Evolutionary conservation across 2,888 invertebrate genomes (phyloP).

Genomic region (Stratiomys singularior): DNA sequence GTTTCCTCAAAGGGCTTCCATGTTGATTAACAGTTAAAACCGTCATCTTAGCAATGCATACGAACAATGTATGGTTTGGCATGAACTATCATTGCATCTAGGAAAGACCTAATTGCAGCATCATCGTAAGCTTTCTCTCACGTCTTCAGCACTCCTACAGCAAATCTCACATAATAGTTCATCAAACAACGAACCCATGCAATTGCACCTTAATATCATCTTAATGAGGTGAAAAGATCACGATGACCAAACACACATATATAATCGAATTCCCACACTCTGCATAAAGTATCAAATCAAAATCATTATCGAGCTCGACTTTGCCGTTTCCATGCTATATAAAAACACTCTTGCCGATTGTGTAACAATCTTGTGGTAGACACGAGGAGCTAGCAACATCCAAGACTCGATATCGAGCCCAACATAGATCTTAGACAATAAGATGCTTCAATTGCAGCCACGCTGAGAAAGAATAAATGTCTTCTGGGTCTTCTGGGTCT

Average conservation of each 20-base stretch:
- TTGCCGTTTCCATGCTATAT: conserved; percentile 18
- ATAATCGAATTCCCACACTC: conserved; percentile 49
- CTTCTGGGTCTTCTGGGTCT: too few species aligned
- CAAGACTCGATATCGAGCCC: background rate
- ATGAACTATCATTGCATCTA: background rate
- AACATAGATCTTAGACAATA: conserved; percentile 29
- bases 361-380: conserved; percentile 9
- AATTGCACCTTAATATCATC: conserved; percentile 44
- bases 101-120: too few species aligned
- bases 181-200: conserved; percentile 30
- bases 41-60: too few species aligned
- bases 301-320: conserved; percentile 25
- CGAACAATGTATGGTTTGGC: background rate
- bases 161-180: conserved; percentile 26
- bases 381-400: background rate
- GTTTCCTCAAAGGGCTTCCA: too few species aligned
- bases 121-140: conserved; percentile 17
- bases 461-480: conserved; percentile 15
- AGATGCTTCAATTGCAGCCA: background rate
- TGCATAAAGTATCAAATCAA: conserved; percentile 44
- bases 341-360: conserved; percentile 16
- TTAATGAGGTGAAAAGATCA: conserved; percentile 46
- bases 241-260: conserved; percentile 41
- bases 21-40: too few species aligned
- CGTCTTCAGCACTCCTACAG: conserved; percentile 17